phyloP scores from a whole-genome alignment of 2,113 vertebrate species.

The Sminthopsis crassicaudata region DNA sequence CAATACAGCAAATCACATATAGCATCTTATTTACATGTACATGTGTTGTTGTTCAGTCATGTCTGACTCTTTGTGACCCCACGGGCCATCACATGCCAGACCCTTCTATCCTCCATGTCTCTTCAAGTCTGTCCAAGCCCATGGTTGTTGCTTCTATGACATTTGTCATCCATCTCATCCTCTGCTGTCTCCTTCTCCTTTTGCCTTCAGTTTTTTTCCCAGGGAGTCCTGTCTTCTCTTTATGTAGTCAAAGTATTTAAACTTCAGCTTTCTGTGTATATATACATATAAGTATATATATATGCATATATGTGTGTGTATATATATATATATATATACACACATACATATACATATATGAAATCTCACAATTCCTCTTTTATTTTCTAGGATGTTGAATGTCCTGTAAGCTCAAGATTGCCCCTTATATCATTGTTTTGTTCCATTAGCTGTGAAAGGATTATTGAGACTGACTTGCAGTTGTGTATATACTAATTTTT shows the following conservation, averaged over 20 bases:
- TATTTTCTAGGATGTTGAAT: not conserved
- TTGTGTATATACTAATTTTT: not conserved
- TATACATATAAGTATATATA: too few species aligned
- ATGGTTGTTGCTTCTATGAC: not conserved
- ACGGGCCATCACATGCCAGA: too few species aligned
- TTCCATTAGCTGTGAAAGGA: not conserved
- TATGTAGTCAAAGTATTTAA: not conserved
- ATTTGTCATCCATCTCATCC: not conserved
- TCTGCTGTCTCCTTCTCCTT: not conserved
- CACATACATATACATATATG: too few species aligned
- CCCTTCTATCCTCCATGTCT: too few species aligned
- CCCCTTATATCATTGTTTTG: not conserved
- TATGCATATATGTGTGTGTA: too few species aligned
- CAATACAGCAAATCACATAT: too few species aligned
- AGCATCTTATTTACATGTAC: too few species aligned
- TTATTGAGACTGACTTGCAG: not conserved
- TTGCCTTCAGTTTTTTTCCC: not conserved
- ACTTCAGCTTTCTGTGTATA: not conserved
- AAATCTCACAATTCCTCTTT: not conserved
- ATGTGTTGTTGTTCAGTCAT: too few species aligned
- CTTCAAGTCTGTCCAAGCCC: too few species aligned
- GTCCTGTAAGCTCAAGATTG: not conserved
- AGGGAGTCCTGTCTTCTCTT: not conserved
- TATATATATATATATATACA: too few species aligned
- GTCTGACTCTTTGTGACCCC: too few species aligned